A percentile compares a stretch with the other conserved stretches of the same genome.
These are phyloP conservation scores for Meriones unguiculatus DNA, from an alignment of 2,113 vertebrate genomes.

Conservation along the genomic window DNA sequence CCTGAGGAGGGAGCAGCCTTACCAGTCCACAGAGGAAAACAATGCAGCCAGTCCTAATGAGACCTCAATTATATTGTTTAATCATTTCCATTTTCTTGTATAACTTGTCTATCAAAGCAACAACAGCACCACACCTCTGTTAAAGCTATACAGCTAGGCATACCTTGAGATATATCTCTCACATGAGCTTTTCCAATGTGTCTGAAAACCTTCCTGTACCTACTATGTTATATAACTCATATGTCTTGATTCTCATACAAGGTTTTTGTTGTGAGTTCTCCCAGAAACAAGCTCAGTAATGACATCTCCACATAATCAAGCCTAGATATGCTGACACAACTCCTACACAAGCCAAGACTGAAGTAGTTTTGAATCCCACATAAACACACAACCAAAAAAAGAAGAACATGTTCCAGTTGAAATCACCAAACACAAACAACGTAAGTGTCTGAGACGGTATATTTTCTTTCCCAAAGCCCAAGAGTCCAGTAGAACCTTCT, in stretches of 20 bases:
- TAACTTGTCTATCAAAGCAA: neutral
- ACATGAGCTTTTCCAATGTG: neutral
- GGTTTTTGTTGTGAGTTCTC: neutral
- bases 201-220: neutral
- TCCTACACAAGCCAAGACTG: neutral
- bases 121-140: neutral
- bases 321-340: neutral
- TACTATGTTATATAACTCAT: neutral
- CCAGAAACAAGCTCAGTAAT: neutral
- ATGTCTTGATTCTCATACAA: neutral
- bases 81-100: neutral
- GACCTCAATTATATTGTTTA: neutral
- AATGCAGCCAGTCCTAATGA: too few relatives aligned
- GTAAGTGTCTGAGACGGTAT: too few relatives aligned
- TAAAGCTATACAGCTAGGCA: neutral
- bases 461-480: neutral
- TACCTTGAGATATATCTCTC: neutral
- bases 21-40: too few relatives aligned
- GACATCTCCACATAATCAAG: neutral
- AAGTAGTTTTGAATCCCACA: neutral
- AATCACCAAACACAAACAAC: neutral
- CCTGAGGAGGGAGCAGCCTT: too few relatives aligned
- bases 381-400: neutral
- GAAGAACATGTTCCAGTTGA: neutral
- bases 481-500: neutral